phyloP scores from a whole-genome alignment of 2,113 vertebrate species.

The Oriolus oriolus region DNA sequence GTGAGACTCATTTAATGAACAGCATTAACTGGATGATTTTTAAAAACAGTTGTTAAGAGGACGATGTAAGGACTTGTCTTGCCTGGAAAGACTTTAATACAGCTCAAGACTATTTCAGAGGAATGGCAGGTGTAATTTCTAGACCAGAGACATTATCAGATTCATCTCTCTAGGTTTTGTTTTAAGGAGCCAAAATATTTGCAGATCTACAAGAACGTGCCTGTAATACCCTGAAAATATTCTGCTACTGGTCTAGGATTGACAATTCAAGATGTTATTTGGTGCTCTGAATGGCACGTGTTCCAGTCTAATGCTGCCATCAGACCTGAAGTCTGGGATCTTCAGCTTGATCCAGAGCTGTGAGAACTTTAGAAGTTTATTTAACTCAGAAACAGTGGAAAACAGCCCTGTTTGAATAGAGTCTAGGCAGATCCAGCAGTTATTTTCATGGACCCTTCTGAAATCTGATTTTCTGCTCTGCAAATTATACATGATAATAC shows the following conservation, averaged over 20 bases:
- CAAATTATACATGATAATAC: neutral
- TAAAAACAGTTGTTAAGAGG: neutral
- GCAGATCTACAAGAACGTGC: neutral
- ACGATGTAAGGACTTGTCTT: neutral
- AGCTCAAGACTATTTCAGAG: neutral
- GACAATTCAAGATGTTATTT: neutral
- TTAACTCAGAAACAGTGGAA: neutral
- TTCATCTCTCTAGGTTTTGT: neutral
- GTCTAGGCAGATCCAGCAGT: neutral
- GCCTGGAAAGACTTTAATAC: neutral
- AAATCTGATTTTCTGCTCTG: neutral
- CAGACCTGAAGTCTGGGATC: neutral
- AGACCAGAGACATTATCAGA: neutral
- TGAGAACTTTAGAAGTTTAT: neutral
- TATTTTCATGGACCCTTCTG: neutral
- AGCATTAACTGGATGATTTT: neutral
- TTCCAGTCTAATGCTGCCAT: neutral
- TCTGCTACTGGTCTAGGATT: neutral
- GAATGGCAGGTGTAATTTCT: neutral
- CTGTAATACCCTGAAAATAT: neutral
- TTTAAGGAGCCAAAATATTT: neutral
- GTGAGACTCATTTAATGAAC: neutral
- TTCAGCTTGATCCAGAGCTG: neutral
- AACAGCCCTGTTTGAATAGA: neutral
- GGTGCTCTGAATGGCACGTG: accelerated